Conservation (phyloP, 2,888 invertebrate genomes). For the Cabera pusaria region DNA sequence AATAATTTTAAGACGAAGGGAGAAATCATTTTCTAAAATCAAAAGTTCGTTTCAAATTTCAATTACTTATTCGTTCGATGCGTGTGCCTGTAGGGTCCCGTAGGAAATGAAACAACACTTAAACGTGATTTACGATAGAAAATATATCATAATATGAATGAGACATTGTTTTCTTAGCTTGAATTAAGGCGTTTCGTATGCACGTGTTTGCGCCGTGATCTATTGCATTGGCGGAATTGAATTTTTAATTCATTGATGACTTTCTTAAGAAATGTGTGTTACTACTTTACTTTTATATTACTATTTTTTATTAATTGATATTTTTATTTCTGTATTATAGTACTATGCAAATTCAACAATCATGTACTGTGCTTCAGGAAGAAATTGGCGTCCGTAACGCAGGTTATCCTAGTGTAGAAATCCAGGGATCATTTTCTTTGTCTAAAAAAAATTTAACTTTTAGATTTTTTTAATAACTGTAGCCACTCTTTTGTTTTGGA, state of each 20-base stretch:
- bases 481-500: too few relatives aligned
- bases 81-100: constrained; percentile 69
- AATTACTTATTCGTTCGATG: constrained; percentile 81
- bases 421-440: too few relatives aligned
- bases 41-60: constrained; percentile 81
- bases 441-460: too few relatives aligned
- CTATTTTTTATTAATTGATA: too few relatives aligned
- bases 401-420: too few relatives aligned
- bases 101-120: constrained; percentile 83
- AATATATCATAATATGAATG: constrained; percentile 77
- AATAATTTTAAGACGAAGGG: constrained; percentile 74
- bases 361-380: too few relatives aligned
- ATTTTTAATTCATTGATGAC: constrained; percentile 32
- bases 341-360: too few relatives aligned
- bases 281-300: too few relatives aligned
- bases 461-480: too few relatives aligned
- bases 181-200: constrained; percentile 62
- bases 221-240: constrained; percentile 38
- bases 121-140: constrained; percentile 77
- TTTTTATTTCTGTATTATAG: too few relatives aligned
- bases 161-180: constrained; percentile 74
- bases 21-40: constrained; percentile 75
- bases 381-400: too few relatives aligned
- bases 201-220: constrained; percentile 56
- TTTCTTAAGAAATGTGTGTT: constrained; percentile 20